These are phyloP conservation scores for Ophioderma brevispina DNA, from an alignment of 35 echinoderm and acorn worm genomes.

Conservation along the genomic window DNA sequence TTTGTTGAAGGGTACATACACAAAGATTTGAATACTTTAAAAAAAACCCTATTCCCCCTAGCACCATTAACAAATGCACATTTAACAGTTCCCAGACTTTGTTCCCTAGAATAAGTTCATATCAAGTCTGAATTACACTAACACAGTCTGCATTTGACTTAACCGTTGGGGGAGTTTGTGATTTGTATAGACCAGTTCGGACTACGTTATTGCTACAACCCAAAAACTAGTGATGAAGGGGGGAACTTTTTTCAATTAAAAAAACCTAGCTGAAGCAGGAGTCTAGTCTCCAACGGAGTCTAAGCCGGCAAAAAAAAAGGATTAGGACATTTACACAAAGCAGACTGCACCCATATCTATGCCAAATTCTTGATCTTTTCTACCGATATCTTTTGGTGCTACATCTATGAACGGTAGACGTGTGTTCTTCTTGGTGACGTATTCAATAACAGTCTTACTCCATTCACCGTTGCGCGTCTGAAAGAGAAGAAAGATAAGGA, in stretches of 20 bases:
- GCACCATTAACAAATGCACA: constrained; percentile 8
- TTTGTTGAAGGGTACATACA: not conserved
- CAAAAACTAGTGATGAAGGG: not conserved
- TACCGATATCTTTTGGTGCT: constrained; percentile 77
- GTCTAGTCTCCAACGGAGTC: not conserved
- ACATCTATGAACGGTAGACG: constrained; percentile 92
- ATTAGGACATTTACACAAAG: constrained; percentile 73
- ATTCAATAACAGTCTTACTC: constrained; percentile 66
- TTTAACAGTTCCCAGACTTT: not conserved
- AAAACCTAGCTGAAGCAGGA: not conserved
- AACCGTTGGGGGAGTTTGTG: not conserved
- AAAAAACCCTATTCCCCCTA: too few species aligned
- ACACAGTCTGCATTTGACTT: not conserved
- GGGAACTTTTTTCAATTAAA: not conserved
- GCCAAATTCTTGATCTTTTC: constrained; percentile 79
- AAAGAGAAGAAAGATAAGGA: constrained; percentile 14
- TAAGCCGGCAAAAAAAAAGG: too few species aligned
- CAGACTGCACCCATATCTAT: constrained; percentile 85
- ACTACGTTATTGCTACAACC: not conserved
- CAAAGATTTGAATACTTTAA: not conserved
- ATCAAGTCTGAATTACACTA: not conserved
- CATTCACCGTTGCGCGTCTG: constrained; percentile 58
- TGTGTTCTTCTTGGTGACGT: constrained; percentile 65
- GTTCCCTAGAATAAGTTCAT: too few species aligned
- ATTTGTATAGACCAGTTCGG: not conserved